These are phyloP conservation scores for Leptarthrus brevirostris DNA, from an alignment of 2,888 invertebrate genomes.

Conservation along the genomic window DNA sequence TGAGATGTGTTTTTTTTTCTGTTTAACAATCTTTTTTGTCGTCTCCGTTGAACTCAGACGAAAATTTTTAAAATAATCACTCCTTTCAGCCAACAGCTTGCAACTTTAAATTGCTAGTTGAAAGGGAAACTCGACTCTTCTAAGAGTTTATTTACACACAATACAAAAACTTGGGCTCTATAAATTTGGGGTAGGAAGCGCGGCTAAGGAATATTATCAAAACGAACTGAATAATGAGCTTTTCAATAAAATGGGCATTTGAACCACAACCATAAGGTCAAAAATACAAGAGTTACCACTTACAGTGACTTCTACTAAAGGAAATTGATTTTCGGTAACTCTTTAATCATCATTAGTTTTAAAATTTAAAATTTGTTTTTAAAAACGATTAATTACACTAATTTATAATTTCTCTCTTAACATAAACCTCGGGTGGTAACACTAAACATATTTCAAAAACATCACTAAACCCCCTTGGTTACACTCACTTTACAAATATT, in stretches of 20 bases:
- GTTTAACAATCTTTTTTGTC: slow-evolving; percentile 2
- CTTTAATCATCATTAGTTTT: not conserved
- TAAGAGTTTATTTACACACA: slow-evolving; percentile 18
- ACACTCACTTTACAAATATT: not conserved
- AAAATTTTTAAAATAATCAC: slow-evolving; percentile 22
- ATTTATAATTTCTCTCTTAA: not conserved
- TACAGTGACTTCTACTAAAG: not conserved
- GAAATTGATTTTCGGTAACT: not conserved
- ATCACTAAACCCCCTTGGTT: not conserved
- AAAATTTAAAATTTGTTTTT: not conserved
- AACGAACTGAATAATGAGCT: slow-evolving; percentile 18
- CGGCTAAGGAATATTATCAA: not conserved
- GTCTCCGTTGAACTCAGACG: not conserved
- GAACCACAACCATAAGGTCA: slow-evolving; percentile 3
- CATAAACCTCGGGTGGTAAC: too few relatives aligned
- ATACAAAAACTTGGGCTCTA: not conserved
- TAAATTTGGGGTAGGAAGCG: not conserved
- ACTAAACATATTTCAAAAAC: too few relatives aligned
- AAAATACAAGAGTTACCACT: not conserved
- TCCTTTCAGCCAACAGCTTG: not conserved
- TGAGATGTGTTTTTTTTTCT: not conserved
- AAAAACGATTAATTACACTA: not conserved
- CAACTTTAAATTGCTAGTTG: not conserved
- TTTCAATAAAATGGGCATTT: slow-evolving; percentile 10
- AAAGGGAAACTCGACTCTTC: slow-evolving; percentile 12